Conservation (phyloP, 1,140 invertebrate genomes). For the Drosophila takahashii region DNA sequence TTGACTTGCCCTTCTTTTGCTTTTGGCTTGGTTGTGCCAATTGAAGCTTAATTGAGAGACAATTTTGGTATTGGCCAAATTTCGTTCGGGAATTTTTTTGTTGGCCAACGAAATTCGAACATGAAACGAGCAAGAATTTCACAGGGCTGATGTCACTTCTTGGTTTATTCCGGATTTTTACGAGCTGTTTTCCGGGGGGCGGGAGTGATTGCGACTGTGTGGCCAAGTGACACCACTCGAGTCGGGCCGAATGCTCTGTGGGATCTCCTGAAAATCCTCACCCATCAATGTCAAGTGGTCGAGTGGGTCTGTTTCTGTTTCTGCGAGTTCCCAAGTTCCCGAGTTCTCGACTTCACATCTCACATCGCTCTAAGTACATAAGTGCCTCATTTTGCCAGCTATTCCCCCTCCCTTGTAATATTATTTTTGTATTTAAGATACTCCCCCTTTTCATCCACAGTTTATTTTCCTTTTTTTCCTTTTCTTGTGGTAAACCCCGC, state of each 20-base stretch:
- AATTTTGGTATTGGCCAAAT: conserved; percentile 56
- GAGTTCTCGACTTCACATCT: conserved; percentile 36
- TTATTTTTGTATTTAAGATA: neutral
- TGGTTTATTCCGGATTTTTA: conserved; percentile 42
- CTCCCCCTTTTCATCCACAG: neutral
- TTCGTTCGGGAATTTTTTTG: conserved; percentile 9
- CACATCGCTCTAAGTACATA: conserved; percentile 40
- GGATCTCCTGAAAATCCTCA: conserved; percentile 20
- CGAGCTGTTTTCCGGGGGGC: conserved; percentile 8
- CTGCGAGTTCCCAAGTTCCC: conserved; percentile 5
- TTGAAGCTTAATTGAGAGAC: conserved; percentile 73
- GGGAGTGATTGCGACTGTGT: neutral
- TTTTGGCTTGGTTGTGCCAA: conserved; percentile 56
- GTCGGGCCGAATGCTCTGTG: neutral
- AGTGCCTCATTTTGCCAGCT: conserved; percentile 21
- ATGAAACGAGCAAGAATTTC: conserved; percentile 19
- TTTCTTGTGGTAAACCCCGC: conserved; percentile 12
- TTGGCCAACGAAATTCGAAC: conserved; percentile 45
- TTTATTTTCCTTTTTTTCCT: neutral
- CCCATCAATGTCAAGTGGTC: conserved; percentile 71
- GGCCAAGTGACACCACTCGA: conserved; percentile 53
- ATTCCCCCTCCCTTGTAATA: neutral
- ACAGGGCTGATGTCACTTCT: conserved; percentile 62
- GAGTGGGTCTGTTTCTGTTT: conserved; percentile 17
- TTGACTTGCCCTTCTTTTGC: conserved; percentile 17